Evolutionary conservation across 2,888 invertebrate genomes (phyloP).

Genomic region (Dasypogon diadema): DNA sequence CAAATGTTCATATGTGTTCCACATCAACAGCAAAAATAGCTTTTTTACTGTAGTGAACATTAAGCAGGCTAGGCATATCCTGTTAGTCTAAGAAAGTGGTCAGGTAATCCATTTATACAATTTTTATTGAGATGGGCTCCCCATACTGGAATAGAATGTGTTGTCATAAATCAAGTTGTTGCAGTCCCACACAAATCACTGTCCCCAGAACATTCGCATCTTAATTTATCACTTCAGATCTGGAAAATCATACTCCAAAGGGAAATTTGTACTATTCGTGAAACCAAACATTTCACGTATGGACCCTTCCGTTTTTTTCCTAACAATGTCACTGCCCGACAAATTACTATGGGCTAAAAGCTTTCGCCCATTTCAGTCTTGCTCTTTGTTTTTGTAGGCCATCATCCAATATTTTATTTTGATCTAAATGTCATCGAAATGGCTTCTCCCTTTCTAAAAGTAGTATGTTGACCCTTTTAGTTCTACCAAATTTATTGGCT

Average conservation of each 20-base stretch:
- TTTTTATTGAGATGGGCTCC: conserved; percentile 35
- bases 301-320: background rate
- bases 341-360: conserved; percentile 55
- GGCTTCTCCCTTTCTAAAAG: conserved; percentile 52
- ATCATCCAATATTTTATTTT: conserved; percentile 56
- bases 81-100: no score
- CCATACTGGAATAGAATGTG: conserved; percentile 29
- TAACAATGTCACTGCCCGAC: conserved; percentile 47
- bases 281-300: background rate
- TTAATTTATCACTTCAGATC: conserved; percentile 56
- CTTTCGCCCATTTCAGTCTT: conserved; percentile 52
- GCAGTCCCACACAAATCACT: conserved; percentile 51
- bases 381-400: conserved; percentile 53
- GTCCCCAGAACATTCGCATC: conserved; percentile 53
- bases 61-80: no score
- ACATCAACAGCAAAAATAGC: no score
- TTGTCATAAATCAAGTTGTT: conserved; percentile 52
- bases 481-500: conserved; percentile 37
- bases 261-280: conserved; percentile 16
- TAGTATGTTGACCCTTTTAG: conserved; percentile 48
- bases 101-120: conserved; percentile 43
- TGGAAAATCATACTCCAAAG: conserved; percentile 54
- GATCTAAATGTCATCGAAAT: conserved; percentile 56
- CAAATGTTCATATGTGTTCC: no score
- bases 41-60: no score